Percentiles rank a stretch among this genome's conserved stretches.
Evolutionary conservation across 2,113 vertebrate genomes (phyloP).

Genomic region (Platysternon megacephalum): DNA sequence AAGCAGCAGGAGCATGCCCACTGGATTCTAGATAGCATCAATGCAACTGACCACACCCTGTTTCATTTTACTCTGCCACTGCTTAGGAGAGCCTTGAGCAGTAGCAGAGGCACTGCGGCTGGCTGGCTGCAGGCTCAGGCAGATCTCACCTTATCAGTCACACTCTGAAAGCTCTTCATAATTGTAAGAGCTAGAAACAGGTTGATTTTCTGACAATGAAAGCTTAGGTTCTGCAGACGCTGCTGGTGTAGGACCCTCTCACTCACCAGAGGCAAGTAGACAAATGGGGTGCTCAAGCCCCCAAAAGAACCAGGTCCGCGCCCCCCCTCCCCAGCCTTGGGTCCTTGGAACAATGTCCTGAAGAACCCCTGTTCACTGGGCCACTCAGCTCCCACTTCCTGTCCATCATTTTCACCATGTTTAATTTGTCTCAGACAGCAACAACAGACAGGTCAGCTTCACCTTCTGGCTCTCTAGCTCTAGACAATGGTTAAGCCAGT

Average conservation of each 20-base stretch:
- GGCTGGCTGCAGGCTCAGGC: neutral
- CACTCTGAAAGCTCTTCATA: neutral
- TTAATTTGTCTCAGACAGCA: neutral
- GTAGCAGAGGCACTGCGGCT: neutral
- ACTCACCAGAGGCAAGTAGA: neutral
- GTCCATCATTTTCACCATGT: neutral
- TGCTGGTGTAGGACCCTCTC: neutral
- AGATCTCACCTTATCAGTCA: rapidly evolving
- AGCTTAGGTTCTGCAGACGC: neutral
- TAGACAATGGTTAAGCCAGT: neutral
- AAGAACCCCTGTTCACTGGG: neutral
- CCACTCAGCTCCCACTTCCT: neutral
- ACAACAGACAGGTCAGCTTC: neutral
- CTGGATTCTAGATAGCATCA: neutral
- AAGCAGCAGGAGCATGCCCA: rapidly evolving
- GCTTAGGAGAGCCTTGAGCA: neutral
- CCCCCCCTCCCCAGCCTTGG: neutral
- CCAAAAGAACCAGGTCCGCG: neutral
- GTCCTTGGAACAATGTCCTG: neutral
- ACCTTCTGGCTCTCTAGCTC: neutral
- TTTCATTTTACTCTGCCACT: neutral
- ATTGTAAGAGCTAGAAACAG: rapidly evolving
- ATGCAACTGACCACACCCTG: neutral
- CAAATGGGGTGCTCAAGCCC: neutral
- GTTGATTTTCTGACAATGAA: neutral